phyloP scores from a whole-genome alignment of 1,140 invertebrate genomes.

The Macrocentrus cingulum region DNA sequence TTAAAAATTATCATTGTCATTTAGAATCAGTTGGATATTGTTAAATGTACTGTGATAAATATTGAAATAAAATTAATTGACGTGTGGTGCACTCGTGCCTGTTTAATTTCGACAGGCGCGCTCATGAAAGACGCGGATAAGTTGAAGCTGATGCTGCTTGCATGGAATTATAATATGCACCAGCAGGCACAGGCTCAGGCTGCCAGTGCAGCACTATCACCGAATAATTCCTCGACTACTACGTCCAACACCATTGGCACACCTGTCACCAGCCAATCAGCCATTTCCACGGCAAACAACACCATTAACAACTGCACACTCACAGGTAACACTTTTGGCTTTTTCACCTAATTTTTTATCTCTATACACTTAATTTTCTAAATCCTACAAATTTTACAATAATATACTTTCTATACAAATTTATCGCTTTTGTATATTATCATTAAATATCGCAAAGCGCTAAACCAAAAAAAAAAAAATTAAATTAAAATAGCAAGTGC shows the following conservation, averaged over 20 bases:
- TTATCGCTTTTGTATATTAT: no score
- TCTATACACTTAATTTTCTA: background rate
- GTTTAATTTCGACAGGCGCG: constrained; percentile 57
- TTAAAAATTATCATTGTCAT: no score
- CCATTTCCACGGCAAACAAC: constrained; percentile 57
- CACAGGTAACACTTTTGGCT: constrained; percentile 51
- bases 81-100: no score
- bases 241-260: constrained; percentile 56
- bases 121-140: constrained; percentile 80
- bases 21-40: no score
- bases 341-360: constrained; percentile 5
- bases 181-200: constrained; percentile 64
- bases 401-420: no score
- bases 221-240: constrained; percentile 55
- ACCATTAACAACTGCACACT: constrained; percentile 57
- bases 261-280: constrained; percentile 56
- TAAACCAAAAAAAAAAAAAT: no score
- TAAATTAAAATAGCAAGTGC: no score
- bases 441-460: no score
- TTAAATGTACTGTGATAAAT: no score
- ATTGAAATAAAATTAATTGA: no score
- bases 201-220: constrained; percentile 52
- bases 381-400: background rate
- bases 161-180: constrained; percentile 75
- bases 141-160: constrained; percentile 80